These are phyloP conservation scores for Tupaia chinensis DNA, from an alignment of 2,113 vertebrate species.

Conservation along the genomic window DNA sequence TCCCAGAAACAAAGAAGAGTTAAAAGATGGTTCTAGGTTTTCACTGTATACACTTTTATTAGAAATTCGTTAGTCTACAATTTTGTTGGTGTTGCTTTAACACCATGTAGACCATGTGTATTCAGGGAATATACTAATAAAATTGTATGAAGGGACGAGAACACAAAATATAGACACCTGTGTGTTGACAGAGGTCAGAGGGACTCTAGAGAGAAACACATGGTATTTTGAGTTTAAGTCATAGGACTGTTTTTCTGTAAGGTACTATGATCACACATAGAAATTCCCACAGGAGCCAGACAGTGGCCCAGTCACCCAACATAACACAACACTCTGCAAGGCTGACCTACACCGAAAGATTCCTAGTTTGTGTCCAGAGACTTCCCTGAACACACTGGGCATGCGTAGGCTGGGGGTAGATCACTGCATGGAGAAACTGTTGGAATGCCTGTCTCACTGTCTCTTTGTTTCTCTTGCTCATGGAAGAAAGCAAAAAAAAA, in stretches of 20 bases:
- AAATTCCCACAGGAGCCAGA: background rate
- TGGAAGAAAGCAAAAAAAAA: too few species aligned
- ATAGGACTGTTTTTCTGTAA: background rate
- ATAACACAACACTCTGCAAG: too few species aligned
- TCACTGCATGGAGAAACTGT: too few species aligned
- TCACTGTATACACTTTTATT: background rate
- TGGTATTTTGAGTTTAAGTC: background rate
- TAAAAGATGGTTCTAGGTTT: background rate
- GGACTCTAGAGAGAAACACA: background rate
- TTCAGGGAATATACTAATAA: background rate
- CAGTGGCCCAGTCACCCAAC: too few species aligned
- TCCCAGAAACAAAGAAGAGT: background rate
- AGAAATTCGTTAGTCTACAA: background rate
- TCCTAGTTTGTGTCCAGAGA: too few species aligned
- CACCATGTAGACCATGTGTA: background rate
- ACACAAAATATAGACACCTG: background rate
- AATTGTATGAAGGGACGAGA: background rate
- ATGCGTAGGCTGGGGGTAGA: too few species aligned
- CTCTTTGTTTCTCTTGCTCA: too few species aligned
- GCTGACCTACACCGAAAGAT: too few species aligned
- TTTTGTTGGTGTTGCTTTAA: background rate
- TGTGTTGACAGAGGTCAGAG: background rate
- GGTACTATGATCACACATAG: background rate
- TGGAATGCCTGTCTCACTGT: too few species aligned
- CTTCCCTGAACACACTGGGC: too few species aligned